These are phyloP conservation scores for Goniozus legneri DNA, from an alignment of 1,140 invertebrate genomes.

Conservation along the genomic window DNA sequence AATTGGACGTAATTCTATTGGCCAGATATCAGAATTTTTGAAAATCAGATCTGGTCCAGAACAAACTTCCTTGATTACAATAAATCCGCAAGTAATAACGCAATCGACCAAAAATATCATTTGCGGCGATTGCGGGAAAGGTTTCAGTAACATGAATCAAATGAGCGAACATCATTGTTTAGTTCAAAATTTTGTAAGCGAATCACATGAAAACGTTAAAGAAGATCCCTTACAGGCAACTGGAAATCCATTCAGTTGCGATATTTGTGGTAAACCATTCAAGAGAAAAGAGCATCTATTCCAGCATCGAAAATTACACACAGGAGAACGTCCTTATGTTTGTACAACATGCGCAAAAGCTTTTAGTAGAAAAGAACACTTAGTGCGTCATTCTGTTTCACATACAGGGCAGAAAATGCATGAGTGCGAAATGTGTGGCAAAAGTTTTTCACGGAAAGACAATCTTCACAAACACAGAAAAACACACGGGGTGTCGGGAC, in stretches of 20 bases:
- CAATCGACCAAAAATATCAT: slow-evolving; percentile 44
- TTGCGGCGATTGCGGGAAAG: slow-evolving; percentile 48
- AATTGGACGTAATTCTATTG: slow-evolving; percentile 43
- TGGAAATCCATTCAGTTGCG: slow-evolving; percentile 52
- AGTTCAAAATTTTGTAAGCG: slow-evolving; percentile 30
- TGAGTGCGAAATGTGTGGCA: slow-evolving; percentile 72
- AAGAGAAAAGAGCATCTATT: slow-evolving; percentile 63
- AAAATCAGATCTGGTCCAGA: slow-evolving; percentile 43
- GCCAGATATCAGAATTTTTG: slow-evolving; percentile 49
- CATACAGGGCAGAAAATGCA: slow-evolving; percentile 75
- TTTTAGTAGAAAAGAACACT: slow-evolving; percentile 70
- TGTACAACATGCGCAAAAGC: slow-evolving; percentile 69
- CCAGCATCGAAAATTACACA: slow-evolving; percentile 68
- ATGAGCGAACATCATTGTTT: slow-evolving; percentile 43
- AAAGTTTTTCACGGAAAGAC: slow-evolving; percentile 73
- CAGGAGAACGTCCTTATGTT: slow-evolving; percentile 71
- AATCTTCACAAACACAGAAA: slow-evolving; percentile 71
- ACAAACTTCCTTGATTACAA: slow-evolving; percentile 40
- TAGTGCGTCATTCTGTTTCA: slow-evolving; percentile 69
- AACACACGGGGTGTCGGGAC: slow-evolving; percentile 63
- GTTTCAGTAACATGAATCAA: slow-evolving; percentile 34
- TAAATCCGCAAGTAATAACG: slow-evolving; percentile 46
- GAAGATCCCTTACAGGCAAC: slow-evolving; percentile 29
- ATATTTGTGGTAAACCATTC: slow-evolving; percentile 59
- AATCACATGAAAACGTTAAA: slow-evolving; percentile 33